phyloP scores from a whole-genome alignment of 2,888 invertebrate species.

The Euclidia mi region DNA sequence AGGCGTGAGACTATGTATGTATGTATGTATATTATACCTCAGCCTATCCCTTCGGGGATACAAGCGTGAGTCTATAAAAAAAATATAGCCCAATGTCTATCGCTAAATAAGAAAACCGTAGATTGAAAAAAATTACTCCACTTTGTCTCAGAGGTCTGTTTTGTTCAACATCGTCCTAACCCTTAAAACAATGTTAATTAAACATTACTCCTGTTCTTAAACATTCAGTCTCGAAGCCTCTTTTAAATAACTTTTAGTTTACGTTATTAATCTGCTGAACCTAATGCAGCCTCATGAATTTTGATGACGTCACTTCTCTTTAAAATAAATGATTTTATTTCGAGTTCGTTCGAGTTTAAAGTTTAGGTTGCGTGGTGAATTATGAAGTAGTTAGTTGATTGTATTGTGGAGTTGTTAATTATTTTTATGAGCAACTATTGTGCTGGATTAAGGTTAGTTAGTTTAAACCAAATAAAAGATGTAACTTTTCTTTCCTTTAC shows the following conservation, averaged over 20 bases:
- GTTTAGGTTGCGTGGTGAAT: too few species aligned
- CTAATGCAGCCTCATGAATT: slow-evolving; percentile 40
- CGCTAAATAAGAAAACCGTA: slow-evolving; percentile 1
- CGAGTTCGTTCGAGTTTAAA: background rate
- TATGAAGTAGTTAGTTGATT: too few species aligned
- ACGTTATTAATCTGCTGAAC: slow-evolving; percentile 46
- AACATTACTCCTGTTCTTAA: slow-evolving; percentile 25
- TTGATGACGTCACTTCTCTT: slow-evolving; percentile 24
- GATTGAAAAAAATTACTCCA: slow-evolving; percentile 15
- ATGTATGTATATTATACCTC: too few species aligned
- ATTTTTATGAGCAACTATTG: too few species aligned
- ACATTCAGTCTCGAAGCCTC: slow-evolving; percentile 21
- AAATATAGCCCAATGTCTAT: background rate
- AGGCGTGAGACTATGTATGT: too few species aligned
- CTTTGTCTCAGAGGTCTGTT: slow-evolving; percentile 16
- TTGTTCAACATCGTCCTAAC: slow-evolving; percentile 13
- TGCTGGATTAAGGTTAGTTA: too few species aligned
- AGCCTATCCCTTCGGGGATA: too few species aligned
- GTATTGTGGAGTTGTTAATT: too few species aligned
- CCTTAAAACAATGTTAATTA: slow-evolving; percentile 28
- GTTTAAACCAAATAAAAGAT: too few species aligned
- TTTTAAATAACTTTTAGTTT: slow-evolving; percentile 44
- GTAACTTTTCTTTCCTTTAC: too few species aligned
- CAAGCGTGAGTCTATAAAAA: too few species aligned
- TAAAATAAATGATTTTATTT: background rate